Conservation (phyloP, 2,113 vertebrate genomes). For the Rhinogobius similis region DNA sequence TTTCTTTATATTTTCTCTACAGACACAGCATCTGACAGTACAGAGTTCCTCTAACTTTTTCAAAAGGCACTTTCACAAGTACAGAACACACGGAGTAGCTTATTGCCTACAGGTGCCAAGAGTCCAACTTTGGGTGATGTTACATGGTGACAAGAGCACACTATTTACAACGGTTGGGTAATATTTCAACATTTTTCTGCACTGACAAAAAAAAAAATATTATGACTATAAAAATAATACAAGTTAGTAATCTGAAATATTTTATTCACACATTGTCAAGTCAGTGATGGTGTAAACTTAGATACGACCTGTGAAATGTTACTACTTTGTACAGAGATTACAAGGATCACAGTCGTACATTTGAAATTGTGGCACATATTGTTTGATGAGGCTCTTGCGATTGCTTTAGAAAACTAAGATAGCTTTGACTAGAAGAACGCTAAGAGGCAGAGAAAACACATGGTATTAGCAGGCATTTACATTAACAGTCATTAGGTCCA, state of each 20-base stretch:
- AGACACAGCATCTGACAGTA: slow-evolving; percentile 71
- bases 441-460: slow-evolving; percentile 11
- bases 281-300: slow-evolving; percentile 60
- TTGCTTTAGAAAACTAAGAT: slow-evolving; percentile 18
- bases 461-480: slow-evolving; percentile 37
- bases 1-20: slow-evolving; percentile 44
- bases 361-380: slow-evolving; percentile 22
- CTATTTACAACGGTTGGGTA: slow-evolving; percentile 43
- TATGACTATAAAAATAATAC: slow-evolving; percentile 61
- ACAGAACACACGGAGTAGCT: slow-evolving; percentile 83
- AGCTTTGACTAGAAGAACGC: background rate
- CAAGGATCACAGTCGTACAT: slow-evolving; percentile 14
- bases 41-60: slow-evolving; percentile 86
- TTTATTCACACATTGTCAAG: slow-evolving; percentile 57
- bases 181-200: slow-evolving; percentile 46
- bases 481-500: slow-evolving; percentile 79
- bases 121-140: slow-evolving; percentile 77
- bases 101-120: slow-evolving; percentile 83
- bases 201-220: slow-evolving; percentile 27
- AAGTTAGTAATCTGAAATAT: slow-evolving; percentile 61
- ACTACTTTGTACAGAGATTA: slow-evolving; percentile 29
- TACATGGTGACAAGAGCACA: slow-evolving; percentile 52
- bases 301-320: slow-evolving; percentile 40
- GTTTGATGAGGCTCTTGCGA: slow-evolving; percentile 29
- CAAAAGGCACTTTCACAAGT: slow-evolving; percentile 99